Conservation (phyloP, 2,113 vertebrate genomes). For the Daphoenositta chrysoptera region DNA sequence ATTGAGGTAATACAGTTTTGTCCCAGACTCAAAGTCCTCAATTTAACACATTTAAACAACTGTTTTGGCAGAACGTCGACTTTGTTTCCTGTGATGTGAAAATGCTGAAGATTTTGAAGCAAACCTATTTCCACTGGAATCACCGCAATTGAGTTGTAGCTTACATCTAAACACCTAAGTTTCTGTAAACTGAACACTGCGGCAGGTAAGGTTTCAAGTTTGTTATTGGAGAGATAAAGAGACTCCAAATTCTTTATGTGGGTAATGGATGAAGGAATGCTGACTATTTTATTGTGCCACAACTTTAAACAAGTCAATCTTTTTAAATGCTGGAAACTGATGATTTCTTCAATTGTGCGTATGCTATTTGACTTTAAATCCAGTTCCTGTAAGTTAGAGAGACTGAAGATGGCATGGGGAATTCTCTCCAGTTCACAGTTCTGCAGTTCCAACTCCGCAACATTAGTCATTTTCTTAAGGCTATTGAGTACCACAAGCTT, state of each 20-base stretch:
- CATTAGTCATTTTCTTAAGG: constrained; percentile 98
- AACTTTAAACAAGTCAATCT: constrained; percentile 94
- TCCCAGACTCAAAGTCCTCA: constrained; percentile 90
- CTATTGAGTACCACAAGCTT: constrained; percentile 95
- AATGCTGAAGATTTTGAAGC: constrained; percentile 93
- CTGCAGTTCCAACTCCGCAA: constrained; percentile 90
- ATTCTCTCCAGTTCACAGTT: constrained; percentile 98
- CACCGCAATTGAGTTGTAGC: constrained; percentile 85
- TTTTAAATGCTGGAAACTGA: constrained; percentile 98
- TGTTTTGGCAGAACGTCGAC: constrained; percentile 92
- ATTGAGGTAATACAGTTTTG: constrained; percentile 89
- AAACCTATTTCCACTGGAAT: constrained; percentile 89
- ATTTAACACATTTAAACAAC: constrained; percentile 92
- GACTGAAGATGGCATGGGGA: constrained; percentile 96
- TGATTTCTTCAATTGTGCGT: constrained; percentile 96
- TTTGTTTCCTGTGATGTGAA: constrained; percentile 92
- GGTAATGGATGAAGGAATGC: constrained; percentile 91
- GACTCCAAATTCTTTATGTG: constrained; percentile 94
- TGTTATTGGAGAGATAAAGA: constrained; percentile 95
- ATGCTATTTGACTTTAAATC: constrained; percentile 98
- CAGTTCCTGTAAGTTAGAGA: constrained; percentile 94
- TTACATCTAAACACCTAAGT: constrained; percentile 90
- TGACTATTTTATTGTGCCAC: constrained; percentile 97
- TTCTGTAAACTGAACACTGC: constrained; percentile 93
- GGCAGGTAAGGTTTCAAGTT: constrained; percentile 88